These are phyloP conservation scores for Brenthis hecate DNA, from an alignment of 2,888 invertebrate genomes.

Conservation along the genomic window DNA sequence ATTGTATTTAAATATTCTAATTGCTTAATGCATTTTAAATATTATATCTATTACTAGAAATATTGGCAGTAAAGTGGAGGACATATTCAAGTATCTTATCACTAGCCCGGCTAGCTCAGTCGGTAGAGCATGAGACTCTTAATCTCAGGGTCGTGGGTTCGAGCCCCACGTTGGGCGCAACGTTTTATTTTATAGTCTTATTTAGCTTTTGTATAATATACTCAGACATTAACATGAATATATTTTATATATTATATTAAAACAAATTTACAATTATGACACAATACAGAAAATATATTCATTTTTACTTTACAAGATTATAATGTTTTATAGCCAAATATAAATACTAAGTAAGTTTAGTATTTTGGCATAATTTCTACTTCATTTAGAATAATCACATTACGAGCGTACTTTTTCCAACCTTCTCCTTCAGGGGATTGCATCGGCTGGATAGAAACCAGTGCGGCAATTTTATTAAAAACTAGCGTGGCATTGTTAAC, in stretches of 20 bases:
- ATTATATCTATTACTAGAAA: not conserved
- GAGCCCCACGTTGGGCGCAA: constrained; percentile 83
- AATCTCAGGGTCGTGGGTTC: constrained; percentile 85
- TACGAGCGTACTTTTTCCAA: constrained; percentile 6
- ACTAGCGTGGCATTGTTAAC: constrained; percentile 55
- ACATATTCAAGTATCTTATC: not conserved
- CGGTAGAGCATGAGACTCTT: constrained; percentile 85
- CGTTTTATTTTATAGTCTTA: constrained; percentile 37
- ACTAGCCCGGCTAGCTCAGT: constrained; percentile 80
- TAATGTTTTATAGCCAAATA: not conserved
- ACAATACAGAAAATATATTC: too few species aligned
- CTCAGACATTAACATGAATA: not conserved
- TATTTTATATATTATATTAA: not conserved
- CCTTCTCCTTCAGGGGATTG: constrained; percentile 26
- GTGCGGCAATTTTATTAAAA: constrained; percentile 62
- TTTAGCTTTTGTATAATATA: not conserved
- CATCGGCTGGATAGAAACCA: constrained; percentile 58
- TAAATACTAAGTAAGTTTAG: too few species aligned
- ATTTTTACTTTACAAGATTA: too few species aligned
- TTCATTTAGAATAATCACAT: constrained; percentile 11
- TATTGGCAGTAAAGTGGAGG: not conserved
- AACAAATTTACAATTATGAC: too few species aligned
- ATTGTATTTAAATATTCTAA: not conserved
- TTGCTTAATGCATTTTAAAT: not conserved
- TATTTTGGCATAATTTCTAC: not conserved